phyloP scores from a whole-genome alignment of 2,888 invertebrate species.

The Synergus laeviventris region DNA sequence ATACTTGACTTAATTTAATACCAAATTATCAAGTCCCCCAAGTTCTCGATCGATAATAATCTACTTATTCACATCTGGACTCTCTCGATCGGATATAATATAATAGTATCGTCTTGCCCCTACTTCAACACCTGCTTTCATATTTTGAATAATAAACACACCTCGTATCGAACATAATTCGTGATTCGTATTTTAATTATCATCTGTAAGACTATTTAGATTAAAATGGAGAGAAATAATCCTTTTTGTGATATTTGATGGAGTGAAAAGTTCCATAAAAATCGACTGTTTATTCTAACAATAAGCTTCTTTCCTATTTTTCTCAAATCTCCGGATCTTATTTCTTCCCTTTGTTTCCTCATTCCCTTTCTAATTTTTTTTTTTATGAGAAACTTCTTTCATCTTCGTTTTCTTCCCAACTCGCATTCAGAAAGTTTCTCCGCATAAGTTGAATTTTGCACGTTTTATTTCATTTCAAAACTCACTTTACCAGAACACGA shows the following conservation, averaged over 20 bases:
- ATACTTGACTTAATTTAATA: not conserved
- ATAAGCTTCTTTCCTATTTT: not conserved
- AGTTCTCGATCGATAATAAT: conserved; percentile 7
- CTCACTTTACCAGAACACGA: conserved; percentile 13
- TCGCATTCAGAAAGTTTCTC: conserved; percentile 13
- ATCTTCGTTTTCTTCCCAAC: not conserved
- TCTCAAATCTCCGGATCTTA: not conserved
- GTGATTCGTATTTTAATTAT: no score
- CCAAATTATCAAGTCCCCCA: not conserved
- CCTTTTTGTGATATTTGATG: not conserved
- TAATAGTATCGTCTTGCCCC: not conserved
- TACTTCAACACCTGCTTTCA: not conserved
- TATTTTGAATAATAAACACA: not conserved
- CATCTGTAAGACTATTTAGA: no score
- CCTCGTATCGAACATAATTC: no score
- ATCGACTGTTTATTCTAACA: not conserved
- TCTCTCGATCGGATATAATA: not conserved
- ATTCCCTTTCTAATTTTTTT: conserved; percentile 4
- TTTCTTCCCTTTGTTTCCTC: not conserved
- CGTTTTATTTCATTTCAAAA: conserved; percentile 26
- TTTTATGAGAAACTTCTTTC: not conserved
- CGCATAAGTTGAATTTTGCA: conserved; percentile 29
- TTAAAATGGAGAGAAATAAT: not conserved
- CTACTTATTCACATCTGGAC: conserved; percentile 4
- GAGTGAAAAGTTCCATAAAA: not conserved